Conservation (phyloP, 2,888 invertebrate genomes). For the Strigamia maritima region DNA sequence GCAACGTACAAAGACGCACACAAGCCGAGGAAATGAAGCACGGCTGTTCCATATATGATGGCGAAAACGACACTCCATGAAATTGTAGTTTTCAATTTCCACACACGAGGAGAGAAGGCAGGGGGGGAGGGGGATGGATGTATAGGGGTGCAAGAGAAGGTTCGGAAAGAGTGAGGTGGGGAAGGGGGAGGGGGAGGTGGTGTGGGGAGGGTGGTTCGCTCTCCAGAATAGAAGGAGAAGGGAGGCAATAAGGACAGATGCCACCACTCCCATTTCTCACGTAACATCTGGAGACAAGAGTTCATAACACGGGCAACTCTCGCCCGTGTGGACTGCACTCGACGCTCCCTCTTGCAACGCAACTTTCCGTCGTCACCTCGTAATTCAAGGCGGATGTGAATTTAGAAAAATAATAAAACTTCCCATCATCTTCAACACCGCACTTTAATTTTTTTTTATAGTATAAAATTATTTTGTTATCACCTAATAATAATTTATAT, state of each 20-base stretch:
- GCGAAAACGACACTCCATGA: constrained; percentile 36
- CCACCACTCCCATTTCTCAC: constrained; percentile 37
- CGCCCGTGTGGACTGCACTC: background rate
- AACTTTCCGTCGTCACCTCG: background rate
- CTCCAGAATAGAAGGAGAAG: constrained; percentile 2
- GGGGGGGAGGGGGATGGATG: background rate
- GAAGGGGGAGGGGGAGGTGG: background rate
- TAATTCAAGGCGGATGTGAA: background rate
- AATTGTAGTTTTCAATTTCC: constrained; percentile 37
- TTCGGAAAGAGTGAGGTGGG: background rate
- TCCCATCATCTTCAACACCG: background rate
- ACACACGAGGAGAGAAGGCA: background rate
- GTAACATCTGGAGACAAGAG: constrained; percentile 36
- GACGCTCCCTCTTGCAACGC: background rate
- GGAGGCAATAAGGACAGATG: constrained; percentile 32
- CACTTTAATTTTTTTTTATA: background rate
- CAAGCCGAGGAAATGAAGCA: background rate
- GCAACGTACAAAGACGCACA: background rate
- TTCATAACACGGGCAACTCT: constrained; percentile 21
- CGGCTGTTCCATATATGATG: background rate
- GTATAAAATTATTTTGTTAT: background rate
- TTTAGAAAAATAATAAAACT: background rate
- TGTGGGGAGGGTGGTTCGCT: background rate
- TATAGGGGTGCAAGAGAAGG: background rate
- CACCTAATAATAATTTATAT: background rate